Percentiles rank a stretch among this genome's conserved stretches.
phyloP scores from a whole-genome alignment of 2,113 vertebrate genomes.

The Numenius arquata region DNA sequence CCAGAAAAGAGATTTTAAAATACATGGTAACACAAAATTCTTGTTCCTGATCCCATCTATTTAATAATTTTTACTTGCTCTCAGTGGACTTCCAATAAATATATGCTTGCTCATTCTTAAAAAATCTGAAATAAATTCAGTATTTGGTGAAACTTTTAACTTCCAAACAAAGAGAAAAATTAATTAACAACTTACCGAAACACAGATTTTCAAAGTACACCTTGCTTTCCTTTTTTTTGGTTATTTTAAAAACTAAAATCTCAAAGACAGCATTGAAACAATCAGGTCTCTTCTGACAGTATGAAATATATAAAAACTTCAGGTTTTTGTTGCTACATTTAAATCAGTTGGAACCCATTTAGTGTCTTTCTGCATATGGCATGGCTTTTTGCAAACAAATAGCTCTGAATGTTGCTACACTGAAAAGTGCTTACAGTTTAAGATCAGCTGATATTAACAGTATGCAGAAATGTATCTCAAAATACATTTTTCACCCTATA shows the following conservation, averaged over 20 bases:
- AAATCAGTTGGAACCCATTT: background rate
- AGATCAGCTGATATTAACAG: background rate
- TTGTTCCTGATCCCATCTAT: background rate
- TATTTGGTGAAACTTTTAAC: background rate
- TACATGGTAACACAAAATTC: accelerated
- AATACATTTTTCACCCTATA: constrained; percentile 21
- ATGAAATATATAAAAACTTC: background rate
- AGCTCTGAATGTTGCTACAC: background rate
- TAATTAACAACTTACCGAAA: background rate
- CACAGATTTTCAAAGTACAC: background rate
- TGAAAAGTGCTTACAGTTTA: background rate
- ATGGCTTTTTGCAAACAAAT: background rate
- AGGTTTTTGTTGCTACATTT: background rate
- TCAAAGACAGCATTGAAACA: background rate
- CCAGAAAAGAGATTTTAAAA: background rate
- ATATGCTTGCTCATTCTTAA: background rate
- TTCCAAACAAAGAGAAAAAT: background rate
- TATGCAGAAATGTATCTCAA: background rate
- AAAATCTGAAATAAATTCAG: background rate
- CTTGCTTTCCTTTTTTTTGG: background rate
- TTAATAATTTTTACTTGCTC: background rate
- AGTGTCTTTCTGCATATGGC: background rate
- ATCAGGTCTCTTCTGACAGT: background rate
- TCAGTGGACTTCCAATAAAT: background rate
- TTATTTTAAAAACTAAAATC: background rate